These are phyloP conservation scores for Bellardia pandia DNA, from an alignment of 2,888 invertebrate species.

Conservation along the genomic window DNA sequence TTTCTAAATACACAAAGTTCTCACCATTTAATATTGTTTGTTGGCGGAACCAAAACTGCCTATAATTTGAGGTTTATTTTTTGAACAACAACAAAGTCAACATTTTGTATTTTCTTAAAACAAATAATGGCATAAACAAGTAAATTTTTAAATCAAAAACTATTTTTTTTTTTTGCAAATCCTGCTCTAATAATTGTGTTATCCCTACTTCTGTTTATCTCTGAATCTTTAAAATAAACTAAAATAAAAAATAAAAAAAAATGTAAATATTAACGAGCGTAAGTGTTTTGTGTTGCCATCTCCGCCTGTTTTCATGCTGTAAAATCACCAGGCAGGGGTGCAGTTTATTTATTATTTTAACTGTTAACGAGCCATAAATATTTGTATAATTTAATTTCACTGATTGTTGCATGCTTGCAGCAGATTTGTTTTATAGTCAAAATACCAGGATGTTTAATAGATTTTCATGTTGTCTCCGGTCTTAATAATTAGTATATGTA, in stretches of 20 bases:
- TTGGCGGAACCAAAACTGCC: no score
- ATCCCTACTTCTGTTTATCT: constrained; percentile 1
- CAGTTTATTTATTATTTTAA: constrained; percentile 67
- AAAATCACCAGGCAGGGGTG: constrained; percentile 66
- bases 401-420: constrained; percentile 57
- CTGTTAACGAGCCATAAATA: constrained; percentile 67
- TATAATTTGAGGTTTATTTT: no score
- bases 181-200: neutral
- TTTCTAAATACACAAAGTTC: neutral
- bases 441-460: constrained; percentile 51
- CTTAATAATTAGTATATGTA: constrained; percentile 23
- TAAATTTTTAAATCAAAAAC: no score
- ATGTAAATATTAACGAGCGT: constrained; percentile 1
- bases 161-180: neutral
- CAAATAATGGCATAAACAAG: no score
- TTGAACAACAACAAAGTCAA: no score
- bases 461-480: constrained; percentile 1
- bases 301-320: constrained; percentile 30
- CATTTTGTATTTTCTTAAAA: no score
- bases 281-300: constrained; percentile 32
- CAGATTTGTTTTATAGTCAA: constrained; percentile 60
- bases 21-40: no score
- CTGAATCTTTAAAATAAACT: constrained; percentile 24
- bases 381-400: constrained; percentile 30
- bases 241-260: neutral